Evolutionary conservation across 2,797 vertebrate genomes (phyloP), one percentile per base, ranked within the genome.

Genomic region (Chelon auratus): DNA sequence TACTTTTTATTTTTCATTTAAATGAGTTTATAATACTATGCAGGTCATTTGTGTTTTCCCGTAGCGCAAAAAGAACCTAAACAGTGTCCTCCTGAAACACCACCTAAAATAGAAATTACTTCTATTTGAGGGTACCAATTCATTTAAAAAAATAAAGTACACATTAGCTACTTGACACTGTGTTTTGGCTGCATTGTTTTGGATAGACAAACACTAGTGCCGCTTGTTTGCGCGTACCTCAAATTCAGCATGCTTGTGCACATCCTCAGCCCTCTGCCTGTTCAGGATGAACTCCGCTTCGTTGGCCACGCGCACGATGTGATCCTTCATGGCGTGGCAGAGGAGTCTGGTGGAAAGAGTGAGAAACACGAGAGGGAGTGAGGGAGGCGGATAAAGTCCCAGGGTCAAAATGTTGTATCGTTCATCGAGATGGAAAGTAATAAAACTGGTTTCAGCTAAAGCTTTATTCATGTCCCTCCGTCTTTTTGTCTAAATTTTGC

Each of bases 271-370:
- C 80, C 98, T 94, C 89, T 99, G 97, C 76, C 98, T 93, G 92
- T 99, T 99, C 82, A 99, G 93, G 90, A 99, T 99, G 86, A 99
- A 99, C 91, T 99, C 98, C 0, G 98, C 98, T 88, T 99, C 98
- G 48, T 99, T 99, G 77, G 98, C 98, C 1, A 99, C 98, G 26
- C 98, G 96, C 22, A 99, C 97, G 69, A 99, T 99, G 57, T 99
- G 98, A 87, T 99, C 98, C 88, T 99, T 99, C 98, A 99, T 99
- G 70, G 98, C 98, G 56, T 99, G 98, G 82, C 98, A 99, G 55
- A 99, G 86, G n/a, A 99, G 95, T 84, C 98, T 99, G 81, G 72
- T n/a, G 7, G 18, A 54, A 7, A 18, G 30, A 42, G 50, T 0
- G 15, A 59, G 24, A 60, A 18, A 45, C 48, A 43, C 1, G 24